Evolutionary conservation across 2,113 vertebrate species (phyloP), one percentile per base, ranked within the genome.

Genomic region (Anhinga rufa): DNA sequence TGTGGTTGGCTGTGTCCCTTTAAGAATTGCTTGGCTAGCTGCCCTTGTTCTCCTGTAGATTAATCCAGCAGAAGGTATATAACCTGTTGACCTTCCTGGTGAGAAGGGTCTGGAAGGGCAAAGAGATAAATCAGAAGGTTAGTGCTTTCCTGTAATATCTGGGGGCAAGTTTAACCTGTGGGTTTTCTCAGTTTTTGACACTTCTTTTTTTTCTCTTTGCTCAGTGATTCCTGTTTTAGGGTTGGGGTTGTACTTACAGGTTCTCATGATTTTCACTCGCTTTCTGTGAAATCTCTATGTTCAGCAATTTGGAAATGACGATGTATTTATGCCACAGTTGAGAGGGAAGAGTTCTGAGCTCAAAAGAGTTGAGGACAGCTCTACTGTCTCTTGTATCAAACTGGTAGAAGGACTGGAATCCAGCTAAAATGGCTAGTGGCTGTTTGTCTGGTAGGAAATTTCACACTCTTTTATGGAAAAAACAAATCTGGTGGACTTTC

Each of bases 21-120:
- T 94, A 97, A 96, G 83, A 72, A 69, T 64, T 95, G 57, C 91
- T 96, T 97, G 94, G 91, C 92, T 69, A 25, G 58, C 66, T 94
- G 89, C 88, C 89, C 92, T 86, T 51, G 34, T 85, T 82, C 83
- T 90, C 82, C 82, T 95, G 78, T 82, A 95, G 75, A 96, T 95
- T 90, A 92, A 82, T 91, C 84, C 92, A 87, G n/a, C 92, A 97
- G 95, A 96, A 97, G 91, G 84, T 97, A 89, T 95, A 97, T 89
- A 96, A 95, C 92, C 92, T 94, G 89, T n/a, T 97, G 95, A 96
- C 92, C 91, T 97, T 97, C 96, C 95, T 96, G 89, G 54, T 1
- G 2, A 92, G 84, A 95, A 85, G 66, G 86, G 78, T 87, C 84
- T 95, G 89, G 84, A 89, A 95, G 94, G 89, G 86, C 70, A 87